phyloP scores from a whole-genome alignment of 2,888 invertebrate genomes.

The Eupithecia pulchellata region DNA sequence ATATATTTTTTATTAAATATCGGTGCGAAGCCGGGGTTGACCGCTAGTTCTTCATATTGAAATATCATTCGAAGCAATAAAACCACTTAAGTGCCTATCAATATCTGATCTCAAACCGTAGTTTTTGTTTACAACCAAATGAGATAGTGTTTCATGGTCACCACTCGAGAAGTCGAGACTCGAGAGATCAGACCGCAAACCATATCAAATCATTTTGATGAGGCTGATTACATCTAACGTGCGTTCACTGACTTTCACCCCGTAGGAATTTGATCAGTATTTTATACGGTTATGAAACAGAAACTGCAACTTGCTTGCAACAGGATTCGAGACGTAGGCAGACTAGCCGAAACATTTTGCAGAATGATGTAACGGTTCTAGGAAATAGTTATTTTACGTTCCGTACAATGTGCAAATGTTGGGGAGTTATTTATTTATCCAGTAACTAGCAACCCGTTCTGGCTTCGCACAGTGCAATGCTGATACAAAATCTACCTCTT shows the following conservation, averaged over 20 bases:
- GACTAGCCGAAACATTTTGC: constrained; percentile 29
- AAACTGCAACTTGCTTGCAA: constrained; percentile 15
- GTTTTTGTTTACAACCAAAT: constrained; percentile 12
- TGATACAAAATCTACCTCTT: too few species aligned
- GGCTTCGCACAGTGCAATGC: too few species aligned
- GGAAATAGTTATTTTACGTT: background rate
- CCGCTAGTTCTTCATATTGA: background rate
- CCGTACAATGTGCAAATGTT: background rate
- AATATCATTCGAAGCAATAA: background rate
- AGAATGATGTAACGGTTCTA: constrained; percentile 17
- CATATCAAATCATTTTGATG: constrained; percentile 32
- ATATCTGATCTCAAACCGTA: background rate
- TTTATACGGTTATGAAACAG: constrained; percentile 29
- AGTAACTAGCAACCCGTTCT: too few species aligned
- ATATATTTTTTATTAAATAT: too few species aligned
- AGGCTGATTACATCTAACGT: constrained; percentile 9
- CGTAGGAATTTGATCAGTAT: constrained; percentile 23
- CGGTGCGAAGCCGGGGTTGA: too few species aligned
- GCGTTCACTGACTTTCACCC: constrained; percentile 29
- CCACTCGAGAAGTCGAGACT: constrained; percentile 2
- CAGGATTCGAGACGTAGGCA: constrained; percentile 26
- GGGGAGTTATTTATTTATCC: too few species aligned
- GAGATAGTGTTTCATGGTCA: constrained; percentile 21
- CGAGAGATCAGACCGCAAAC: constrained; percentile 21
- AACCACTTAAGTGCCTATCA: background rate